phyloP scores from a whole-genome alignment of 35 echinoderm and acorn worm species.

The Diadema setosum region DNA sequence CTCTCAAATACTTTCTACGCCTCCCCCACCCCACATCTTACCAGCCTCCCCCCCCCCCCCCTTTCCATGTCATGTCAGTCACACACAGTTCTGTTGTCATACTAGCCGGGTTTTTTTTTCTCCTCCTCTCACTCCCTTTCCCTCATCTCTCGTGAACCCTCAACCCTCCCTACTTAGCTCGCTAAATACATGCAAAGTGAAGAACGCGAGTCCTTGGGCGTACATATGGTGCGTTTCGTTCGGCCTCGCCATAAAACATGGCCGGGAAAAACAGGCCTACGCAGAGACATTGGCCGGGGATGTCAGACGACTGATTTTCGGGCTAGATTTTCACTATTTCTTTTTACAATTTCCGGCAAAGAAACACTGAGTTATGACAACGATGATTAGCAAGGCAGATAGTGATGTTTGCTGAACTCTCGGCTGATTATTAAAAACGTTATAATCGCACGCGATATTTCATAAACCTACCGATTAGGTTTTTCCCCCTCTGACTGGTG shows the following conservation, averaged over 20 bases:
- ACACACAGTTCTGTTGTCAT: neutral
- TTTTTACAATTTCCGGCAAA: conserved; percentile 11
- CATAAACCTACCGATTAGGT: neutral
- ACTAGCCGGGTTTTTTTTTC: too few species aligned
- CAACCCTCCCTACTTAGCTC: neutral
- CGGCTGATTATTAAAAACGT: neutral
- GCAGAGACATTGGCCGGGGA: neutral
- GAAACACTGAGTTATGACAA: neutral
- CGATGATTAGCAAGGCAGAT: neutral
- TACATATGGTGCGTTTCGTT: neutral
- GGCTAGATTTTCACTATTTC: conserved; percentile 12
- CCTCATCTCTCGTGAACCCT: neutral
- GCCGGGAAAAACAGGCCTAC: conserved; percentile 20
- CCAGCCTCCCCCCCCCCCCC: too few species aligned
- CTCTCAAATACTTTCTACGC: neutral
- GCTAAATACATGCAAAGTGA: neutral
- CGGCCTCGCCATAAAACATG: conserved; percentile 1
- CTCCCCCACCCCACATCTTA: too few species aligned
- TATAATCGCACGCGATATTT: neutral
- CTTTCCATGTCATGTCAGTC: neutral
- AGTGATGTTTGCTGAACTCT: neutral
- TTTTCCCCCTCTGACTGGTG: too few species aligned
- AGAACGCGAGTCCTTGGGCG: neutral
- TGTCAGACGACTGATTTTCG: conserved; percentile 1
- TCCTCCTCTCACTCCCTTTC: neutral